These are phyloP conservation scores for Meda fulgida DNA, from an alignment of 2,797 vertebrate species.

Conservation along the genomic window DNA sequence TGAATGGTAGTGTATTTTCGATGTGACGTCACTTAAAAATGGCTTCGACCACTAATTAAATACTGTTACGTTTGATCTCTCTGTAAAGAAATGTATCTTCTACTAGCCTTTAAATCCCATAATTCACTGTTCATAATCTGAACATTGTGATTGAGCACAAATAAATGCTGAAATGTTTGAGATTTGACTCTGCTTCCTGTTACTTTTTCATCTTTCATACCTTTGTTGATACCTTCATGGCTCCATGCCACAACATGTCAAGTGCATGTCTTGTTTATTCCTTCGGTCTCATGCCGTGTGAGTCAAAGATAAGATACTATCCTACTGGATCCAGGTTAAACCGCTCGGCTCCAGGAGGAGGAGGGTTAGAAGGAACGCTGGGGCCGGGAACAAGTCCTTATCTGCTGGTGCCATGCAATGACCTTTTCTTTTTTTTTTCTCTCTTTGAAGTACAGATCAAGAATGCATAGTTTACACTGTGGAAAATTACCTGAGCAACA, in stretches of 20 bases:
- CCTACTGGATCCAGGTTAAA: constrained; percentile 49
- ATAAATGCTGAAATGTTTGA: not conserved
- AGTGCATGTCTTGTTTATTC: constrained; percentile 53
- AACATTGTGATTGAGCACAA: constrained; percentile 21
- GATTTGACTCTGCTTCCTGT: not conserved
- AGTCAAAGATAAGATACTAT: constrained; percentile 67
- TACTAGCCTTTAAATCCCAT: constrained; percentile 9
- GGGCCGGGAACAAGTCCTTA: constrained; percentile 71
- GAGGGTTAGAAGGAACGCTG: constrained; percentile 6
- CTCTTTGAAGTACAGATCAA: constrained; percentile 76
- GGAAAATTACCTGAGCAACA: constrained; percentile 58
- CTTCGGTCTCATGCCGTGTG: constrained; percentile 53
- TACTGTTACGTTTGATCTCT: not conserved
- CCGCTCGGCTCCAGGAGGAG: constrained; percentile 40
- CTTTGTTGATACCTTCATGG: constrained; percentile 37
- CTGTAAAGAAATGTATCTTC: not conserved
- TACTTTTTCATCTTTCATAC: constrained; percentile 22
- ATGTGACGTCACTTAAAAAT: not conserved
- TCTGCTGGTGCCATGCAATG: constrained; percentile 66
- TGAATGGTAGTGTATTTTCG: not conserved
- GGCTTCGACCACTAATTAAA: not conserved
- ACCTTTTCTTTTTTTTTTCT: constrained; percentile 59
- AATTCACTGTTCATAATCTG: not conserved
- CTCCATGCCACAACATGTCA: constrained; percentile 57
- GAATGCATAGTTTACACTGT: constrained; percentile 74